These are phyloP conservation scores for Andrena fulva DNA, from an alignment of 2,888 invertebrate species.

Conservation along the genomic window DNA sequence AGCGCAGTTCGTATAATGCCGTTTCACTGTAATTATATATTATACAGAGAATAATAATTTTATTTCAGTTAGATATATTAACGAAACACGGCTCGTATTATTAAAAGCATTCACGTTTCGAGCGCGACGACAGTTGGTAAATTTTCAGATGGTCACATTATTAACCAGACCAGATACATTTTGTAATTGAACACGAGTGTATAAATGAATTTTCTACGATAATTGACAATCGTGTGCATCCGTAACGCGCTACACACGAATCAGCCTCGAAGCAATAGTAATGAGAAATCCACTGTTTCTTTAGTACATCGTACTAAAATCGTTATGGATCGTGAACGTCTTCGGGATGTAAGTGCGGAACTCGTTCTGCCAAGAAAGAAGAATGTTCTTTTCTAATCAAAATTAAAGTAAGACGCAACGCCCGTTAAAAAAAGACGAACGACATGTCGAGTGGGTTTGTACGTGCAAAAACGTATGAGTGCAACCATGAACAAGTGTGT, in stretches of 20 bases:
- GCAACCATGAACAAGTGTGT: conserved; percentile 50
- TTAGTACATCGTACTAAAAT: conserved; percentile 32
- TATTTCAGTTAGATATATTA: conserved; percentile 65
- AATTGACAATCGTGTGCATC: conserved; percentile 26
- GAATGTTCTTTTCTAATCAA: conserved; percentile 55
- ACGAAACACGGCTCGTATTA: conserved; percentile 26
- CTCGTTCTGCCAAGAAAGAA: conserved; percentile 14
- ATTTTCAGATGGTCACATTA: conserved; percentile 46
- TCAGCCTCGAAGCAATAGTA: conserved; percentile 30
- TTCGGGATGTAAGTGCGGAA: conserved; percentile 15
- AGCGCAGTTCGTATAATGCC: conserved; percentile 52
- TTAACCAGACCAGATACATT: conserved; percentile 50
- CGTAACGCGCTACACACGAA: conserved; percentile 27
- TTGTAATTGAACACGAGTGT: conserved; percentile 49
- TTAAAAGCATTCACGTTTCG: conserved; percentile 48
- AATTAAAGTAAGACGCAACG: conserved; percentile 37
- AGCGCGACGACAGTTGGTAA: conserved; percentile 24
- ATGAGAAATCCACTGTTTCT: conserved; percentile 22
- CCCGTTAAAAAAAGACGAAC: conserved; percentile 28
- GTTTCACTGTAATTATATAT: conserved; percentile 47
- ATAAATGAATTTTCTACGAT: conserved; percentile 52
- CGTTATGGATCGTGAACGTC: conserved; percentile 9
- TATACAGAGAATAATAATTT: conserved; percentile 58
- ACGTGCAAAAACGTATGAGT: conserved; percentile 54
- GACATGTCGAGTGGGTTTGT: conserved; percentile 47